These are phyloP conservation scores for Malacoraja senta DNA, from an alignment of 2,797 vertebrate species.

Conservation along the genomic window DNA sequence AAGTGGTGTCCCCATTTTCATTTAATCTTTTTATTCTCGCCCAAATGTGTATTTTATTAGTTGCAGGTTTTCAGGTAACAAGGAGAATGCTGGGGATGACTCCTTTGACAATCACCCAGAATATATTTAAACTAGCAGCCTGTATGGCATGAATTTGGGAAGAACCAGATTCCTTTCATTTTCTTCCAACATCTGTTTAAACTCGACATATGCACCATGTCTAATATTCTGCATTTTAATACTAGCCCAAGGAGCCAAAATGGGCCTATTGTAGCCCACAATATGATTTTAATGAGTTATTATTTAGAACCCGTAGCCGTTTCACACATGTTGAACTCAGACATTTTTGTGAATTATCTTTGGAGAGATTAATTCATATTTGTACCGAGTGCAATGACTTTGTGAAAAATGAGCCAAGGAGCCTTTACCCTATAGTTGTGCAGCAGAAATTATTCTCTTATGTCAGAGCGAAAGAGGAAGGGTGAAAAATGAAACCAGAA, in stretches of 20 bases:
- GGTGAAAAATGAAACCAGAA: neutral
- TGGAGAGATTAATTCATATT: neutral
- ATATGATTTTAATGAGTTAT: neutral
- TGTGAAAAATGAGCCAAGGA: neutral
- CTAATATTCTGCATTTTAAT: constrained; percentile 8
- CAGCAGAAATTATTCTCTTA: constrained; percentile 8
- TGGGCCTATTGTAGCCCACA: neutral
- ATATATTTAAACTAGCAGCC: neutral
- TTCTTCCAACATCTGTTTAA: constrained; percentile 35
- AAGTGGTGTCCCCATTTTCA: neutral
- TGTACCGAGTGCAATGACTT: neutral
- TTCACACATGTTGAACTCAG: neutral
- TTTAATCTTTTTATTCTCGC: constrained; percentile 17
- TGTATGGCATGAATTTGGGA: neutral
- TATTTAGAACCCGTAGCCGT: neutral
- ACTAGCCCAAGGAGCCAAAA: neutral
- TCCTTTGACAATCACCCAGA: constrained; percentile 31
- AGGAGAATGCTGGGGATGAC: neutral
- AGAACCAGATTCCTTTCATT: constrained; percentile 24
- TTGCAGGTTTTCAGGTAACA: neutral
- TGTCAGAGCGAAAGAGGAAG: neutral
- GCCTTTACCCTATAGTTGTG: neutral
- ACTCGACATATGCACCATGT: neutral
- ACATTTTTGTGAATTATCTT: neutral
- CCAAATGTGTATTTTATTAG: neutral